A percentile compares a stretch with the other conserved stretches of the same genome.
phyloP scores from a whole-genome alignment of 1,140 invertebrate genomes.

The Galleria mellonella region DNA sequence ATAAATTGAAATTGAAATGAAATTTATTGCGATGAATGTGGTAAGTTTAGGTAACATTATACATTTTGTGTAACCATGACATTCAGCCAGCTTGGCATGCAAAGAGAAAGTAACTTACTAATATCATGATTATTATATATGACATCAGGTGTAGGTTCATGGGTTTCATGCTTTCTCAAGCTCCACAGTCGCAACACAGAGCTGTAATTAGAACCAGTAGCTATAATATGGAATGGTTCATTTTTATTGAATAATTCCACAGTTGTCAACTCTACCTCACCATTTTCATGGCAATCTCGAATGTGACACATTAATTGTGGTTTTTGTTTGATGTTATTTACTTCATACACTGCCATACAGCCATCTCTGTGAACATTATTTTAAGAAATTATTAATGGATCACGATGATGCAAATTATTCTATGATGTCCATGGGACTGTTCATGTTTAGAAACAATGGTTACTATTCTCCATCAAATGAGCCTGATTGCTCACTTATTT shows the following conservation, averaged over 20 bases:
- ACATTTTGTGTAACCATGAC: too few relatives aligned
- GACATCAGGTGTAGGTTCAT: too few relatives aligned
- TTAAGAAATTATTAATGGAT: too few relatives aligned
- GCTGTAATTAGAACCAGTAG: conserved; percentile 34
- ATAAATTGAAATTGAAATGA: too few relatives aligned
- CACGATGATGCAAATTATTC: too few relatives aligned
- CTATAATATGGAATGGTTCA: conserved; percentile 8
- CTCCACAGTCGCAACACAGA: conserved; percentile 31
- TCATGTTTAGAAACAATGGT: too few relatives aligned
- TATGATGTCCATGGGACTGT: too few relatives aligned
- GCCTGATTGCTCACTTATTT: too few relatives aligned
- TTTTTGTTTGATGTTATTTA: conserved; percentile 15
- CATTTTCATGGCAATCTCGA: conserved; percentile 42
- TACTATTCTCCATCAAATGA: too few relatives aligned
- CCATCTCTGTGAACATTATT: conserved; percentile 36
- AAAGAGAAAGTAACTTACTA: not conserved
- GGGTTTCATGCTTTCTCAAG: conserved; percentile 7
- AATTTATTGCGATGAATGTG: too few relatives aligned
- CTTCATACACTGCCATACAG: conserved; percentile 28
- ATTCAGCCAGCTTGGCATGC: too few relatives aligned
- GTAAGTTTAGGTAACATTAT: too few relatives aligned
- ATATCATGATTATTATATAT: not conserved
- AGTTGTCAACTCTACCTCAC: conserved; percentile 43
- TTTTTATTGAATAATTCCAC: conserved; percentile 34
- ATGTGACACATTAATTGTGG: conserved; percentile 37